Evolutionary conservation across 1,140 invertebrate genomes (phyloP), one percentile per base, ranked within the genome.

Genomic region (Mamestra configurata): DNA sequence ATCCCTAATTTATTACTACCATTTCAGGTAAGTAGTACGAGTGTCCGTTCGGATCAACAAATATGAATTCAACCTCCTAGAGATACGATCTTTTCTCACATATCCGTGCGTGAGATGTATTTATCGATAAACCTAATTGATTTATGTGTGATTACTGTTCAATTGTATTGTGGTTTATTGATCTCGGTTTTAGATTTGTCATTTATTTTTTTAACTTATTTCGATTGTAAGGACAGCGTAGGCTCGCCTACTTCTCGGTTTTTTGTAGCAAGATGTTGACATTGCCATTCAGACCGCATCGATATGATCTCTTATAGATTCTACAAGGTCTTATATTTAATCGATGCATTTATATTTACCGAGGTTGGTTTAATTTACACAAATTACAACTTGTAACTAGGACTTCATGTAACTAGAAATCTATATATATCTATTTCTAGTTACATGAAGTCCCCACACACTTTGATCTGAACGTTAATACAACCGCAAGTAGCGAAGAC

Each of bases 131-230:
- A 71, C 85, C 79, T 71, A 82, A 78, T 89, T 82, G 84, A 87
- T 87, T 85, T 83, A 82, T 85, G 59, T 79, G 61, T 84, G 83
- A 86, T 84, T 81, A 80, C 79, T 75, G 77, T 80, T 83, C 82
- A 80, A 84, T 82, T 81, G 83, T 83, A 71, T 79, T 84, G 57
- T 59, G 71, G 85, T 90, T 89, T 87, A 90, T 87, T 79, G 85
- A 76, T 83, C 80, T 88, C 79, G 55, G 61, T 86, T 84, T 82
- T 82, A 83, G 83, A 84, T 88, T 88, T 88, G 84, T 86, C 78
- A 75, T 82, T 87, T 49, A 72, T 46, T 72, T 46, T 49, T 61
- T 76, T 64, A 53, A 35, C 24, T 11, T 37, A 20, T 55, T 15
- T 53, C 31, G 71, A 57, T 59, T 59, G 31, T 75, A 27, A 75